Conservation (phyloP, 2,888 invertebrate species). For the Pseudoips prasinana region DNA sequence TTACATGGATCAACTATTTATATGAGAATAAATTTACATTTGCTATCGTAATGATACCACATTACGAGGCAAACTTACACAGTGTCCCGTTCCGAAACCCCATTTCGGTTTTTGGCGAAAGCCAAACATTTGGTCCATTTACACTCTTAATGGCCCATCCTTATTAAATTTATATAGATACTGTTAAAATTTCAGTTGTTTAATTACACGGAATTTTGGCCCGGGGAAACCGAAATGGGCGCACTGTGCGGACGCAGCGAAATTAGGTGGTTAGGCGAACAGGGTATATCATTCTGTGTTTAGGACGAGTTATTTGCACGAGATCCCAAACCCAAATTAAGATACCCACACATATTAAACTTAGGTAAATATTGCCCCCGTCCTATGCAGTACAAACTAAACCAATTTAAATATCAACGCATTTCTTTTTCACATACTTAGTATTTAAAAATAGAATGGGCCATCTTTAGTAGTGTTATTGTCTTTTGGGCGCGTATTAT, state of each 20-base stretch:
- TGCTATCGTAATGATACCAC: slow-evolving; percentile 27
- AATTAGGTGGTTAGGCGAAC: slow-evolving; percentile 59
- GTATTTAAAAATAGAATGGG: no score
- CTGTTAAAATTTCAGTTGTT: slow-evolving; percentile 78
- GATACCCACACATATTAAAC: slow-evolving; percentile 5
- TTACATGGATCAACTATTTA: slow-evolving; percentile 8
- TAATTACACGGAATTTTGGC: slow-evolving; percentile 74
- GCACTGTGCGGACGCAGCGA: slow-evolving; percentile 50
- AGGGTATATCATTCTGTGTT: slow-evolving; percentile 46
- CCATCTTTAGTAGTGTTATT: no score
- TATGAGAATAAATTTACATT: slow-evolving; percentile 14
- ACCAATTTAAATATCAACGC: no score
- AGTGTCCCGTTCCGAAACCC: slow-evolving; percentile 46
- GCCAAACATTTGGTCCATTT: slow-evolving; percentile 70
- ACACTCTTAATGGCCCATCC: slow-evolving; percentile 71
- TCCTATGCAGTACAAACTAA: no score
- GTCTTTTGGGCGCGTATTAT: no score
- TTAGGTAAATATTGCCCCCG: no score
- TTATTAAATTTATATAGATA: slow-evolving; percentile 77
- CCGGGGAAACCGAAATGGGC: slow-evolving; percentile 62
- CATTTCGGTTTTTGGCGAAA: slow-evolving; percentile 77
- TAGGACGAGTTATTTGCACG: slow-evolving; percentile 35
- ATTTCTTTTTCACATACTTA: no score
- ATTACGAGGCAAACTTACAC: slow-evolving; percentile 48
- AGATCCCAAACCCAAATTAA: slow-evolving; percentile 3